These are phyloP conservation scores for Myiagra hebetior DNA, from an alignment of 2,113 vertebrate species.

Conservation along the genomic window DNA sequence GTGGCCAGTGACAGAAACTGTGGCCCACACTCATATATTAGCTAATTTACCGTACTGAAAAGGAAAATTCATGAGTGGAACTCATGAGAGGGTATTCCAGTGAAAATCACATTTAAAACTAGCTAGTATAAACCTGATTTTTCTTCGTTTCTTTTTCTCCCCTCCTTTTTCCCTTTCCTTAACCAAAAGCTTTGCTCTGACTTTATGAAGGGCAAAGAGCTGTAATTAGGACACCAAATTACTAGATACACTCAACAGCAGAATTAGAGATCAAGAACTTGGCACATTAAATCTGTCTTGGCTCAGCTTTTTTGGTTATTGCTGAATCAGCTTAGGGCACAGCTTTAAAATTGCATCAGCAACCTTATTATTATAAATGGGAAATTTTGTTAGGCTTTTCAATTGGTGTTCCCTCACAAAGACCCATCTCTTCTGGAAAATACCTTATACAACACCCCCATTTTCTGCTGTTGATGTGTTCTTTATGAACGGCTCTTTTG, in stretches of 20 bases:
- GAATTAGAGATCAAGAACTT: background rate
- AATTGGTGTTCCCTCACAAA: background rate
- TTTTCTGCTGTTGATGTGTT: background rate
- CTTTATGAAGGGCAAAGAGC: background rate
- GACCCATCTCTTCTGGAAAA: background rate
- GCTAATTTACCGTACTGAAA: background rate
- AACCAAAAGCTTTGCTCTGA: background rate
- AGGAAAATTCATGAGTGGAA: background rate
- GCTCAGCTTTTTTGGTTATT: background rate
- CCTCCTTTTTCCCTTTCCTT: background rate
- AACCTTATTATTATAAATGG: background rate
- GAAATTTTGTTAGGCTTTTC: background rate
- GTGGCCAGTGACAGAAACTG: background rate
- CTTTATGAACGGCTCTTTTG: background rate
- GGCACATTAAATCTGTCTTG: background rate
- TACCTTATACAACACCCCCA: background rate
- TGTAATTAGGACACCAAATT: background rate
- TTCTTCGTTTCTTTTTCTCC: rapidly evolving
- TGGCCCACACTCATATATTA: background rate
- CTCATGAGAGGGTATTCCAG: background rate
- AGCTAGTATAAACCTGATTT: background rate
- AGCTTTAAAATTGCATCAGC: background rate
- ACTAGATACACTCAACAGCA: background rate
- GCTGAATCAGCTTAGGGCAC: background rate
- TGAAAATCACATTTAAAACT: background rate